phyloP scores from a whole-genome alignment of 2,888 invertebrate species.

The Diploptera punctata region DNA sequence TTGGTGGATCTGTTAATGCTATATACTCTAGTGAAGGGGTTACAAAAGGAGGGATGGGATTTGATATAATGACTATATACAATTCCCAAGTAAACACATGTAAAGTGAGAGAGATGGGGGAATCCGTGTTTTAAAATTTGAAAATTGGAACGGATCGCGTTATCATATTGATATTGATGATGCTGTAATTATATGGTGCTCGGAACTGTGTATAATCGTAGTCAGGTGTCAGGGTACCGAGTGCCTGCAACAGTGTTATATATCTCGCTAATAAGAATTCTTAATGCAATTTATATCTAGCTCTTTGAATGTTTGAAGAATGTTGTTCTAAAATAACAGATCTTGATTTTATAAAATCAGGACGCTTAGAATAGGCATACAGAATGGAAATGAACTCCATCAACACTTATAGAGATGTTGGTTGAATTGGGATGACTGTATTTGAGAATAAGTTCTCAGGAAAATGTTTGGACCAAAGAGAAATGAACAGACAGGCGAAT shows the following conservation, averaged over 20 bases:
- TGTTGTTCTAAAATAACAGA: no score
- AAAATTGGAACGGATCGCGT: conserved; percentile 23
- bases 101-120: neutral
- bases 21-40: conserved; percentile 24
- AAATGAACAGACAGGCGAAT: no score
- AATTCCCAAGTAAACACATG: conserved; percentile 14
- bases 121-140: conserved; percentile 7
- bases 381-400: no score
- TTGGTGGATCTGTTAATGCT: conserved; percentile 34
- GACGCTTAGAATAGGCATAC: no score
- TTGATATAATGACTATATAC: conserved; percentile 19
- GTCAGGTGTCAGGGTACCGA: neutral
- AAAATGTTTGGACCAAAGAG: no score
- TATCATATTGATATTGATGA: conserved; percentile 30
- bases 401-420: no score
- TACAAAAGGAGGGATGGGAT: neutral
- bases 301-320: no score
- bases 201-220: neutral
- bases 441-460: no score
- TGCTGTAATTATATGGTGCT: conserved; percentile 18
- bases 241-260: neutral
- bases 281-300: no score
- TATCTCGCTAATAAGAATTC: neutral
- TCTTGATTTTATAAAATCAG: no score
- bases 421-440: no score